Evolutionary conservation across 37 sponge, comb jelly and placozoan genomes (phyloP).

Genomic region (Spongia lamella): DNA sequence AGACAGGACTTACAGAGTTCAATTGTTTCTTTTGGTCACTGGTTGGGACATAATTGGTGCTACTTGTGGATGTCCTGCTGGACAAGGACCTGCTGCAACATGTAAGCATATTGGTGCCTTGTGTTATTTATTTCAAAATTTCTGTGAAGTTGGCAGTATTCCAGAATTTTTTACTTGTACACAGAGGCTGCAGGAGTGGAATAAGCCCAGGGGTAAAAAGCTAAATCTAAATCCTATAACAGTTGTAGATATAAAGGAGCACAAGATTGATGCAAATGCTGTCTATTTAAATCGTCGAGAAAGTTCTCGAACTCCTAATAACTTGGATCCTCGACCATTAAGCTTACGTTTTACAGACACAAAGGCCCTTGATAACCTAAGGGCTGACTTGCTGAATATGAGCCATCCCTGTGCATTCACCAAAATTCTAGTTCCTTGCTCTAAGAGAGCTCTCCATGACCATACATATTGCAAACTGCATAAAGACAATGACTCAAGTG

Average conservation of each 20-base stretch:
- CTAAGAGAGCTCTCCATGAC: too few species aligned
- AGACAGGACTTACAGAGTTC: too few species aligned
- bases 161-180: too few species aligned
- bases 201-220: conserved; percentile 21
- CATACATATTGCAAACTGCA: too few species aligned
- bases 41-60: conserved; percentile 24
- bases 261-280: background rate
- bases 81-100: too few species aligned
- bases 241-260: conserved; percentile 14
- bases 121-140: too few species aligned
- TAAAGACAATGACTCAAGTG: too few species aligned
- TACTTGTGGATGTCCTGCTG: conserved; percentile 56
- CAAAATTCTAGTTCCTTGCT: conserved; percentile 32
- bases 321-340: conserved; percentile 26
- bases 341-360: background rate
- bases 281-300: background rate
- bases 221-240: conserved; percentile 15
- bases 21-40: background rate
- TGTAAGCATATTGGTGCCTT: too few species aligned
- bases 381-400: conserved; percentile 24
- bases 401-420: conserved; percentile 29
- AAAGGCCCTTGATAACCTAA: conserved; percentile 21
- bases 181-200: conserved; percentile 44
- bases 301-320: too few species aligned
- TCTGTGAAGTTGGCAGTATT: too few species aligned